Percentiles rank a stretch among this genome's conserved stretches.
phyloP scores from a whole-genome alignment of 2,888 invertebrate species.

The Teleiodes luculella region DNA sequence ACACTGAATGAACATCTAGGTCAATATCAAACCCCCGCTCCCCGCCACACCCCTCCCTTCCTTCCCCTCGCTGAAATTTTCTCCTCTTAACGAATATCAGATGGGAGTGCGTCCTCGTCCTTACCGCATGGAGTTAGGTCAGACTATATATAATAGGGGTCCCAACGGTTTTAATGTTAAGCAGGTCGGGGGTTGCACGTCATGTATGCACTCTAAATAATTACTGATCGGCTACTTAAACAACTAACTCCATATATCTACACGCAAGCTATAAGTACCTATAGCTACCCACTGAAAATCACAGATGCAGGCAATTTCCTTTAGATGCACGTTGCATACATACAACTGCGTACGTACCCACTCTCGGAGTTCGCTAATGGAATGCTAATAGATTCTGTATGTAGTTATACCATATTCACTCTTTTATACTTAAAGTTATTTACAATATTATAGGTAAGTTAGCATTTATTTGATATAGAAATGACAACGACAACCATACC shows the following conservation, averaged over 20 bases:
- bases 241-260: not conserved
- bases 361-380: not conserved
- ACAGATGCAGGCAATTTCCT: not conserved
- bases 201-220: not conserved
- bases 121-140: conserved; percentile 19
- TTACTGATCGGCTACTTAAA: not conserved
- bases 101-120: conserved; percentile 48
- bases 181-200: not conserved
- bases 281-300: not conserved
- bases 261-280: not conserved
- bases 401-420: too few species aligned
- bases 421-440: too few species aligned
- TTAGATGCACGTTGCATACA: not conserved
- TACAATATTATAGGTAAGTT: too few species aligned
- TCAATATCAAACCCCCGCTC: conserved; percentile 75
- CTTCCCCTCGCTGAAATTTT: conserved; percentile 51
- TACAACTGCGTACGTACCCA: not conserved
- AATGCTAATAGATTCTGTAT: too few species aligned
- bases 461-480: too few species aligned
- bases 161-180: conserved; percentile 6
- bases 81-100: conserved; percentile 55
- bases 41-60: conserved; percentile 43
- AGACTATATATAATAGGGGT: too few species aligned
- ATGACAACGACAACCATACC: too few species aligned
- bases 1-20: conserved; percentile 78